phyloP scores from a whole-genome alignment of 2,113 vertebrate species.

The Hoplias malabaricus region DNA sequence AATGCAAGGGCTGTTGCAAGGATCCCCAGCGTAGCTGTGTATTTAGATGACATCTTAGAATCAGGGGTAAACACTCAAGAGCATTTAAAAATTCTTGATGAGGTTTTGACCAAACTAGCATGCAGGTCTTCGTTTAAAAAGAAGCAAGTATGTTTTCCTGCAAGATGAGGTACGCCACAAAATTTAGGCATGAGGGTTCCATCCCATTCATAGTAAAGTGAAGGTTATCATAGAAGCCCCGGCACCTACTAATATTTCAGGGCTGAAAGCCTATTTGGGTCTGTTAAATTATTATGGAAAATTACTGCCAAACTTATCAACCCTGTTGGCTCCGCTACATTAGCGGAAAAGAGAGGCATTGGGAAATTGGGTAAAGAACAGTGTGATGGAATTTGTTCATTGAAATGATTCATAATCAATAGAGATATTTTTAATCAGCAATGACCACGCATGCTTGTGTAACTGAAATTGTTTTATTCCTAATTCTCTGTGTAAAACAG shows the following conservation, averaged over 20 bases:
- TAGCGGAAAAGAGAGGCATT: background rate
- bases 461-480: too few relatives aligned
- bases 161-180: background rate
- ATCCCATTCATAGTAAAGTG: background rate
- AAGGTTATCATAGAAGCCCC: background rate
- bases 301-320: constrained; percentile 29
- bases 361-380: background rate
- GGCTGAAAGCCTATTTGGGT: constrained; percentile 6
- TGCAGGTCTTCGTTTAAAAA: background rate
- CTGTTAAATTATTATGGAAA: constrained; percentile 8
- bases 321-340: background rate
- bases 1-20: background rate
- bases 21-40: background rate
- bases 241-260: background rate
- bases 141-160: background rate
- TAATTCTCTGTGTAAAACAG: too few relatives aligned
- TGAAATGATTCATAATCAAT: too few relatives aligned
- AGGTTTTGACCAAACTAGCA: background rate
- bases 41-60: constrained; percentile 43
- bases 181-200: background rate
- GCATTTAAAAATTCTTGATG: background rate
- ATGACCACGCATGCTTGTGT: too few relatives aligned
- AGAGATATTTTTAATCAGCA: too few relatives aligned
- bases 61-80: constrained; percentile 8
- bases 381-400: too few relatives aligned